These are phyloP conservation scores for Dasypogon diadema DNA, from an alignment of 2,888 invertebrate genomes.

Conservation along the genomic window DNA sequence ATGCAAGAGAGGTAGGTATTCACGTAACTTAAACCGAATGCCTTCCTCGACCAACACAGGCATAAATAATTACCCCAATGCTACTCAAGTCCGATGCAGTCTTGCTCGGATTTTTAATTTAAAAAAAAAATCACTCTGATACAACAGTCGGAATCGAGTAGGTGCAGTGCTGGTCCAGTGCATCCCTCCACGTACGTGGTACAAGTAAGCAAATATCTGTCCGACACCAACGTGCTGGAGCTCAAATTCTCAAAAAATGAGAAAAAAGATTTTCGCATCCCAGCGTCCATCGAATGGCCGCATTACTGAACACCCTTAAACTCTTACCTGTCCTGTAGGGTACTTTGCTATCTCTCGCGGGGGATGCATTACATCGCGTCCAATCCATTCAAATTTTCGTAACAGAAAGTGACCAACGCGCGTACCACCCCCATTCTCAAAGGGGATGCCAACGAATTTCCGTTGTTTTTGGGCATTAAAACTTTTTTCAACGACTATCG, in stretches of 20 bases:
- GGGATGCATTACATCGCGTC: conserved; percentile 50
- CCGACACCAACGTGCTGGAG: conserved; percentile 30
- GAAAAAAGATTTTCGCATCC: conserved; percentile 46
- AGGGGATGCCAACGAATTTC: conserved; percentile 45
- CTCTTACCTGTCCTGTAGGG: conserved; percentile 33
- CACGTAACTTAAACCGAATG: too few relatives aligned
- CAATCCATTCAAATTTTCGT: conserved; percentile 50
- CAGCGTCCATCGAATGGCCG: conserved; percentile 39
- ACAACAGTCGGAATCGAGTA: conserved; percentile 11
- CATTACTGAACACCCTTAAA: conserved; percentile 16
- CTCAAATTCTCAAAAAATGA: conserved; percentile 40
- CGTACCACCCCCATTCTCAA: conserved; percentile 43
- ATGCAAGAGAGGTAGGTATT: too few relatives aligned
- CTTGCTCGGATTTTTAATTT: conserved; percentile 48
- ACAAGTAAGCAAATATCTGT: conserved; percentile 45
- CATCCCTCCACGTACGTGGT: conserved; percentile 23
- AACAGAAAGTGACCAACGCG: conserved; percentile 50
- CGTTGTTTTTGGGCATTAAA: conserved; percentile 56
- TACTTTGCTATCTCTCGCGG: conserved; percentile 45
- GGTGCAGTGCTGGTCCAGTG: conserved; percentile 19
- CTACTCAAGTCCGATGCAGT: conserved; percentile 38
- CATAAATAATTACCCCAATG: not conserved
- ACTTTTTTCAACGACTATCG: conserved; percentile 38
- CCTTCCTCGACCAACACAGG: not conserved
- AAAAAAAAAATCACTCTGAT: conserved; percentile 40